Evolutionary conservation across 1,140 invertebrate genomes (phyloP), one percentile per base, ranked within the genome.

Genomic region (Odontomachus brunneus): DNA sequence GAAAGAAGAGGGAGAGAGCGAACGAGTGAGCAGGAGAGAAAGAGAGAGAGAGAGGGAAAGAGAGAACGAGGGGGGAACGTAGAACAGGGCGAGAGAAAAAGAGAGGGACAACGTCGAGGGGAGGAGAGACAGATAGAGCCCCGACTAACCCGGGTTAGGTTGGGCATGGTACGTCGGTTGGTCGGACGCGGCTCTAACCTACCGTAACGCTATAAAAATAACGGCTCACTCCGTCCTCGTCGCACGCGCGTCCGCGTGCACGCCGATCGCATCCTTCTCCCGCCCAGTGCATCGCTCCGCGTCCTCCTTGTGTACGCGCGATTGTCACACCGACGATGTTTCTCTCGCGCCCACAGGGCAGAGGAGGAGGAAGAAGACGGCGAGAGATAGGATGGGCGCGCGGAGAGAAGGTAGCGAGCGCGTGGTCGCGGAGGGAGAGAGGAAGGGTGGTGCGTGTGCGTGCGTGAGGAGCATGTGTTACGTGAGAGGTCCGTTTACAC

Each of bases 191-290:
- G 88, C 87, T 92, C 89, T 93, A 93, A 93, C 92, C 92, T 93
- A 93, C 85, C 92, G 90, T 93, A 91, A 93, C 91, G 87, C 91
- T 92, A 93, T 93, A 93, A 93, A 93, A 93, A 94, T 93, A 93
- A 93, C 91, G 88, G 88, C 82, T 84, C 81, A 29, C 76, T 83
- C 82, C 85, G 84, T 89, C 84, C 81, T 87, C 75, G 59, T 88
- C 71, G 44, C 82, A 44, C 81, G 80, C 76, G 57, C 55, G 29
- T 33, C 49, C 17, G 65, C 26, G 33, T 62, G 51, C 66, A 59
- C 65, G 24, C 57, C 66, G 1, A 15, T 51, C 44, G 44, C 84
- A 53, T 81, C 69, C 88, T 85, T 87, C 73, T 84, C 84, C 74
- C 81, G 88, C 78, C 60, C 65, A 59, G 71, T 66, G 82, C 60